Base-by-base conservation (phyloP, 2,888 invertebrate species). In the Seira musarum region DNA sequence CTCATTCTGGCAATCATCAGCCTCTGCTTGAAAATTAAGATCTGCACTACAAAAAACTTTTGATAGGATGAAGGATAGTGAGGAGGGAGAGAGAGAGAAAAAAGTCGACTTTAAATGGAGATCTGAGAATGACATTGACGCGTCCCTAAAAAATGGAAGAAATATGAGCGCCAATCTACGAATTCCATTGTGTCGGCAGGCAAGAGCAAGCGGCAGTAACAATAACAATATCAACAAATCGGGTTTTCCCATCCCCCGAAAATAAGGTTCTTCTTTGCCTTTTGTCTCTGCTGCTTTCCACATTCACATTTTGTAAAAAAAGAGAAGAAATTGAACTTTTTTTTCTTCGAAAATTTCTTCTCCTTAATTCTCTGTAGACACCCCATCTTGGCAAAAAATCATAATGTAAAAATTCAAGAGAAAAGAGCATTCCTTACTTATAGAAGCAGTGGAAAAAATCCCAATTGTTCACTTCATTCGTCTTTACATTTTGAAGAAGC, bases 171-270 rank as follows among this genome's bases (percentile, higher is more conserved):
- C 53, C 15, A 53, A 53, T 53, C n/a, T 53, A 8, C 3, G 30
- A 30, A 30, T 30, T 30, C 30, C 30, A 30, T 30, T 30, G 30
- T 30, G 8, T 30, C 30, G 30, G 2, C 2, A 30, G 30, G 30
- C 30, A 30, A 30, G 30, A 30, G 30, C n/a, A 30, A 30, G 30
- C 30, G 30, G 17, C 15, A 53, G 53, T 53, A 53, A 17, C 53
- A 53, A 53, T 53, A 53, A 53, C 53, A 68, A 22, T 61, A 66
- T 73, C 65, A 66, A 74, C 67, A 21, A 76, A 63, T 76, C 64
- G 69, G 75, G 17, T 17, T 15, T 13, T 30, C 8, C 30, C 53
- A 13, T 53, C 53, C 53, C 53, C 53, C 17, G 53, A 53, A 53
- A 53, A 53, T 53, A 53, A 53, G 53, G 17, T 53, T 53, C 13